Evolutionary conservation across 1,140 invertebrate genomes (phyloP).

Genomic region (Mamestra configurata): DNA sequence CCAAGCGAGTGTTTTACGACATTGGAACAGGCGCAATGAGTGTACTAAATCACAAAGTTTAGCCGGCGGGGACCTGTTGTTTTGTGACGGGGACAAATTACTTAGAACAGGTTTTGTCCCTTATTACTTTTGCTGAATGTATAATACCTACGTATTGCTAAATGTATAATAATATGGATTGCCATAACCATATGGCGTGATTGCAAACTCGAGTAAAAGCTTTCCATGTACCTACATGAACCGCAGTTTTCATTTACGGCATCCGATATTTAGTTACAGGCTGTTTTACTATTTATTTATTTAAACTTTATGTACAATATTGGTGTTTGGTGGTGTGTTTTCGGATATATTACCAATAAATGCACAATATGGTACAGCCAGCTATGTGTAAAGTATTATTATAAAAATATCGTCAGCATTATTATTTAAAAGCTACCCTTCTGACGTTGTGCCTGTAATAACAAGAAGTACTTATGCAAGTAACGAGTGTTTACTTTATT

Average conservation of each 20-base stretch:
- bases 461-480: constrained; percentile 23
- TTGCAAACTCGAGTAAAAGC: constrained; percentile 27
- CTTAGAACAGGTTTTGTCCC: constrained; percentile 23
- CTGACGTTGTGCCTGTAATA: constrained; percentile 1
- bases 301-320: no score
- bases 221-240: constrained; percentile 28
- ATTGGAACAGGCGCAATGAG: constrained; percentile 40
- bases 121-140: constrained; percentile 1
- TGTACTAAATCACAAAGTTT: constrained; percentile 49
- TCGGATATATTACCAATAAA: constrained; percentile 31
- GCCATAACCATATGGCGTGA: not conserved
- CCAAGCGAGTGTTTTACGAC: constrained; percentile 39
- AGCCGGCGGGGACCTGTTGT: constrained; percentile 36
- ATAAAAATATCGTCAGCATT: not conserved
- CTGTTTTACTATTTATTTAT: no score
- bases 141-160: no score
- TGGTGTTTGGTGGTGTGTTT: no score
- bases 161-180: constrained; percentile 26
- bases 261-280: constrained; percentile 25
- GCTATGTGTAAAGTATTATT: not conserved
- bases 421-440: constrained; percentile 3
- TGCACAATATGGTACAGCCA: not conserved
- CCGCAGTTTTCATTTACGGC: constrained; percentile 14
- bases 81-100: constrained; percentile 41
- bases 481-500: constrained; percentile 39